Conservation (phyloP, 2,888 invertebrate species). For the Leptogaster cylindrica region DNA sequence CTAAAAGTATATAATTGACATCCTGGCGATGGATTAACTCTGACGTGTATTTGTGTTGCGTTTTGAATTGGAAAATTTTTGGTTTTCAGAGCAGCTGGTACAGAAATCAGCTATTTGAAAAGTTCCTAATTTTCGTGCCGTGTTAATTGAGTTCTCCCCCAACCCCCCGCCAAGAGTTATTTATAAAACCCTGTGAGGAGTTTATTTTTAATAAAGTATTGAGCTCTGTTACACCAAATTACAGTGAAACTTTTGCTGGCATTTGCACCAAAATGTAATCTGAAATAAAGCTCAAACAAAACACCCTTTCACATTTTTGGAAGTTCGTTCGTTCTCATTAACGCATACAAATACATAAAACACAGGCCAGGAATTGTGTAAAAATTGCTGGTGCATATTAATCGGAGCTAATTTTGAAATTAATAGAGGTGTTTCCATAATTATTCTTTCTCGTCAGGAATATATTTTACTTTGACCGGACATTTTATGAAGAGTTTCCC, state of each 20-base stretch:
- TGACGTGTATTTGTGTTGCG: too few relatives aligned
- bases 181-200: slow-evolving; percentile 16
- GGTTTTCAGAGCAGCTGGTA: slow-evolving; percentile 23
- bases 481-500: neutral
- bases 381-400: slow-evolving; percentile 20
- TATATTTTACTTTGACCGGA: slow-evolving; percentile 23
- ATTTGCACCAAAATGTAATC: too few relatives aligned
- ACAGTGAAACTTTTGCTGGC: too few relatives aligned
- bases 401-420: slow-evolving; percentile 36
- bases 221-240: slow-evolving; percentile 11
- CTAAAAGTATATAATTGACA: too few relatives aligned
- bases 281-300: neutral
- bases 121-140: slow-evolving; percentile 28
- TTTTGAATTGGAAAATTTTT: too few relatives aligned
- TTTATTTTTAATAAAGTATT: slow-evolving; percentile 37
- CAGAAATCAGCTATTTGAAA: slow-evolving; percentile 25
- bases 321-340: too few relatives aligned
- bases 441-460: slow-evolving; percentile 17
- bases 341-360: too few relatives aligned
- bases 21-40: too few relatives aligned
- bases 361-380: slow-evolving; percentile 27
- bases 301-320: slow-evolving; percentile 25
- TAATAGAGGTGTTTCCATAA: slow-evolving; percentile 30
- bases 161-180: slow-evolving; percentile 11
- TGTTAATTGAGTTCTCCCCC: slow-evolving; percentile 30